These are phyloP conservation scores for Strigamia maritima DNA, from an alignment of 2,888 invertebrate species.

Conservation along the genomic window DNA sequence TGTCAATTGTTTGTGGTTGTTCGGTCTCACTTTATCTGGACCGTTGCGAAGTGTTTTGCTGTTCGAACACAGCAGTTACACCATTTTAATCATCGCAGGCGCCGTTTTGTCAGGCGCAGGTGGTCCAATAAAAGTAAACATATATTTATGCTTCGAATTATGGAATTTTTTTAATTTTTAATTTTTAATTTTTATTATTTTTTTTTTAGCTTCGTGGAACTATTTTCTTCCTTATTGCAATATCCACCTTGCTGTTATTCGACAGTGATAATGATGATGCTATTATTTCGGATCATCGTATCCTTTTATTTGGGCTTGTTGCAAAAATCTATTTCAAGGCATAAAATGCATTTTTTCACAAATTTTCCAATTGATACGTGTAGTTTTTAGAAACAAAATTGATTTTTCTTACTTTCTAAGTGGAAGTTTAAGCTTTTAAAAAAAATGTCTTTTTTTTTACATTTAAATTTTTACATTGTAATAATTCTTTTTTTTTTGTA, in stretches of 20 bases:
- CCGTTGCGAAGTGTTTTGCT: slow-evolving; percentile 56
- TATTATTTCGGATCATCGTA: slow-evolving; percentile 51
- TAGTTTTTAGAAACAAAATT: no score
- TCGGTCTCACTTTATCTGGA: slow-evolving; percentile 58
- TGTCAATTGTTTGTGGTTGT: slow-evolving; percentile 56
- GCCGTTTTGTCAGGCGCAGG: slow-evolving; percentile 54
- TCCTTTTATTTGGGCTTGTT: slow-evolving; percentile 45
- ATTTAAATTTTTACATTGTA: no score
- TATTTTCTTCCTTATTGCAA: slow-evolving; percentile 54
- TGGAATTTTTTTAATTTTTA: no score
- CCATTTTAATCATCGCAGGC: slow-evolving; percentile 54
- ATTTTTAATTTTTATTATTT: no score
- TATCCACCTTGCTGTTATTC: slow-evolving; percentile 56
- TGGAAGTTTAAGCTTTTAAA: no score
- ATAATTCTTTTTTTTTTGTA: no score
- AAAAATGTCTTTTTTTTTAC: no score
- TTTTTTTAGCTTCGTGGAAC: slow-evolving; percentile 52
- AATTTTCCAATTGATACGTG: no score
- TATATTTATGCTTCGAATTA: no score
- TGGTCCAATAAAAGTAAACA: slow-evolving; percentile 52
- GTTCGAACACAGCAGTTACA: slow-evolving; percentile 56
- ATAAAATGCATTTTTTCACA: no score
- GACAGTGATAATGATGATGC: slow-evolving; percentile 55
- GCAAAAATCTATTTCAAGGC: no score
- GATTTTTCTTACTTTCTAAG: no score